Evolutionary conservation across 2,797 vertebrate genomes (phyloP).

Genomic region (Danio kyathit): DNA sequence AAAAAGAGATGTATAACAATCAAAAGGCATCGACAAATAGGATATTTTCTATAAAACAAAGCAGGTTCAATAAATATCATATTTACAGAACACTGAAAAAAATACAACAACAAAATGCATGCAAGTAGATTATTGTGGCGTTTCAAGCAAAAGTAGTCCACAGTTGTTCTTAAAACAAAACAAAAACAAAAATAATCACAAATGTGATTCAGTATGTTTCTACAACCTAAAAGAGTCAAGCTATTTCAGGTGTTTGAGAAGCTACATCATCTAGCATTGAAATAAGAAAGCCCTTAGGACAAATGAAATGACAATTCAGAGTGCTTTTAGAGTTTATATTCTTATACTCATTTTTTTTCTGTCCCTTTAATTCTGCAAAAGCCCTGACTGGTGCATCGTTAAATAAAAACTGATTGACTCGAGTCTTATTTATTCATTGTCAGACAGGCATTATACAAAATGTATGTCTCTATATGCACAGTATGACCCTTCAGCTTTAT

Average conservation of each 20-base stretch:
- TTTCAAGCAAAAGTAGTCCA: constrained; percentile 61
- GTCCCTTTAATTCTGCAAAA: constrained; percentile 34
- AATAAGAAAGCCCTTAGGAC: constrained; percentile 15
- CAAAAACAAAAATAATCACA: background rate
- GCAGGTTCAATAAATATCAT: constrained; percentile 84
- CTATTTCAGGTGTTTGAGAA: constrained; percentile 2
- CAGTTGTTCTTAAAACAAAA: background rate
- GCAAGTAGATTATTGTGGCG: constrained; percentile 73
- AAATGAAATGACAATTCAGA: constrained; percentile 16
- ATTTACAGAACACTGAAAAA: constrained; percentile 71
- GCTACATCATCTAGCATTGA: constrained; percentile 20
- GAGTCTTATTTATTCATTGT: constrained; percentile 4
- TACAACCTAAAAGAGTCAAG: background rate
- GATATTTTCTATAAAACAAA: constrained; percentile 80
- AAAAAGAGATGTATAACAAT: constrained; percentile 36
- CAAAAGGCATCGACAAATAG: constrained; percentile 69
- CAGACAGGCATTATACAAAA: constrained; percentile 10
- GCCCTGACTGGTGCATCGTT: constrained; percentile 34
- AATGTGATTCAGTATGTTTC: constrained; percentile 22
- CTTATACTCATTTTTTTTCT: background rate
- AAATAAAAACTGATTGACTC: background rate
- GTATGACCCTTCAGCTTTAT: background rate
- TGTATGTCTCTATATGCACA: constrained; percentile 17
- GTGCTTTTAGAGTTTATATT: constrained; percentile 30
- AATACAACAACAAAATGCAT: constrained; percentile 69